These are phyloP conservation scores for Benthosema pterotum DNA, from an alignment of 2,797 vertebrate genomes.

Conservation along the genomic window DNA sequence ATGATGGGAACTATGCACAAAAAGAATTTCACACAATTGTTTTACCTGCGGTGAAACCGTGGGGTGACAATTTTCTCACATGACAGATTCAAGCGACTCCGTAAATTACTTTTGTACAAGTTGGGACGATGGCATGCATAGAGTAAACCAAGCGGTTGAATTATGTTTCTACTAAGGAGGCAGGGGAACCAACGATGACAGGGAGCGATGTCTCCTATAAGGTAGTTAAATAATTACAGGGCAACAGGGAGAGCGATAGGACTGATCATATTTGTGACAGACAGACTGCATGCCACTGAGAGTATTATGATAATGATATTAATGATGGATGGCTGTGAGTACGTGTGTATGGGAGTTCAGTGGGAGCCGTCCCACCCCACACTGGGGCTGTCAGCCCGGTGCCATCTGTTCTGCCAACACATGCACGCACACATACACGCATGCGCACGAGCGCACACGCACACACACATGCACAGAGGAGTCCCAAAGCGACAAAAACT, in stretches of 20 bases:
- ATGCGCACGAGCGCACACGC: constrained; percentile 20
- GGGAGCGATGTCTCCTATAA: constrained; percentile 49
- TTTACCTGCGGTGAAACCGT: too few relatives aligned
- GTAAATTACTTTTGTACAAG: not conserved
- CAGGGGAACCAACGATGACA: constrained; percentile 55
- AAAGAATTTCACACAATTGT: too few relatives aligned
- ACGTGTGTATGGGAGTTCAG: constrained; percentile 66
- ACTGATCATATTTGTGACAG: constrained; percentile 71
- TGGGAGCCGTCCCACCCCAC: constrained; percentile 73
- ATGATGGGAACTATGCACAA: too few relatives aligned
- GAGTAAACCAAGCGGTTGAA: constrained; percentile 40
- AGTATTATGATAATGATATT: constrained; percentile 77
- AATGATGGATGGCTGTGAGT: constrained; percentile 71
- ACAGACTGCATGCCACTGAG: constrained; percentile 65
- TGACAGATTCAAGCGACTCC: not conserved
- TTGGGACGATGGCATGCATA: constrained; percentile 25
- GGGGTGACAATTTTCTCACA: too few relatives aligned
- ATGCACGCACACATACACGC: constrained; percentile 20
- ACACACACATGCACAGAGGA: constrained; percentile 5
- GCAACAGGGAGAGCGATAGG: constrained; percentile 64
- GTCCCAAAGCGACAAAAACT: not conserved
- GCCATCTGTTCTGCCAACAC: constrained; percentile 76
- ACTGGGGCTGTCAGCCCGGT: constrained; percentile 73
- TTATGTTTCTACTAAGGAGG: constrained; percentile 43
- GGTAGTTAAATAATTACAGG: constrained; percentile 65